phyloP scores from a whole-genome alignment of 1,140 invertebrate genomes.

The Drosophila chauvacae region DNA sequence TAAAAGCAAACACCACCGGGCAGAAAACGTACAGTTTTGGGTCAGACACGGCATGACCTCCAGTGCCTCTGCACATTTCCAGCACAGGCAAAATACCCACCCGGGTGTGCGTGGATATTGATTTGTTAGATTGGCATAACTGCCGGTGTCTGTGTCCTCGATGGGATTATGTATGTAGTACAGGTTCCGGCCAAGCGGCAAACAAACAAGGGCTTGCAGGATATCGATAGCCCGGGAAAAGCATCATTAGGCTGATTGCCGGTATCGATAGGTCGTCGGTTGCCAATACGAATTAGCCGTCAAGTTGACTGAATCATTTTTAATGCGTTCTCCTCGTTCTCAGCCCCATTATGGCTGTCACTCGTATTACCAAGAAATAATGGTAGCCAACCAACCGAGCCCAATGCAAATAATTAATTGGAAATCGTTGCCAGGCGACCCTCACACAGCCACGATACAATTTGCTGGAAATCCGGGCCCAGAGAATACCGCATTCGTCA shows the following conservation, averaged over 20 bases:
- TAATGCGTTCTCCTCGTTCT: conserved; percentile 12
- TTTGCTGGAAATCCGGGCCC: conserved; percentile 16
- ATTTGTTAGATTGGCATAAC: conserved; percentile 20
- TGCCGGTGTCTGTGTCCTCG: neutral
- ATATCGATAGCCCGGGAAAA: conserved; percentile 31
- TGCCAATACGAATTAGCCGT: conserved; percentile 29
- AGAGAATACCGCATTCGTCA: conserved; percentile 27
- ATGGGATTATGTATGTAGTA: conserved; percentile 23
- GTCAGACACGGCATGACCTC: conserved; percentile 53
- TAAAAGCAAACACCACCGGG: conserved; percentile 12
- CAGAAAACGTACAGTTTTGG: conserved; percentile 49
- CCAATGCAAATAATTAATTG: conserved; percentile 50
- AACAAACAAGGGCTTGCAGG: conserved; percentile 10
- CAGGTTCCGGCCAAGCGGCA: neutral
- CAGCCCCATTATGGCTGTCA: conserved; percentile 13
- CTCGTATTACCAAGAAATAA: conserved; percentile 24
- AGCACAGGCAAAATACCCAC: neutral
- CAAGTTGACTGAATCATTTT: conserved; percentile 31
- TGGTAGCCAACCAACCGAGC: neutral
- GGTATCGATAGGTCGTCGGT: conserved; percentile 14
- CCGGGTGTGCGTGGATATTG: conserved; percentile 38
- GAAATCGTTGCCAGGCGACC: conserved; percentile 32
- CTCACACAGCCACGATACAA: conserved; percentile 1
- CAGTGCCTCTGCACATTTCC: conserved; percentile 18
- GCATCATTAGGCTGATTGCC: conserved; percentile 38